Base-by-base conservation (phyloP, 23 tunicate species). In the Trididemnum clinides region DNA sequence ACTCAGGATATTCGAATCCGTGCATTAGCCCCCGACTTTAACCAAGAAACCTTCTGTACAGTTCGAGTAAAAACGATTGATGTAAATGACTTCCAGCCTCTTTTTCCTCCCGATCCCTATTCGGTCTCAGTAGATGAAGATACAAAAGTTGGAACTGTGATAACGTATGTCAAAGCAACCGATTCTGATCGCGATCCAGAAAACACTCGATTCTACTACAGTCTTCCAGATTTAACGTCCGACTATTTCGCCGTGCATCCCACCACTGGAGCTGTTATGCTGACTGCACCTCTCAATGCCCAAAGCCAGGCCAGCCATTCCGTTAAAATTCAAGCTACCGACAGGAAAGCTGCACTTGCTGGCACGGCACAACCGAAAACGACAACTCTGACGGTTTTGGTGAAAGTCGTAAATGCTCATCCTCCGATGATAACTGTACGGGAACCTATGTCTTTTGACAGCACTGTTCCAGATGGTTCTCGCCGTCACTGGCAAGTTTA, bases 211-310 rank as follows among this genome's bases (percentile, higher is more conserved):
- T 84, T 77, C 51, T 89, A 89, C 36, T 89, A 89, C 88, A 81
- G 86, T 33, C 34, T 89, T 6, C 0, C 51, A 1, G 74, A 49
- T 28, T 72, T 23, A 30, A 84, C 88, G 23, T 73, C 80, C 6
- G 69, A 76, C 49, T 86, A 84, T 50, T 89, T 89, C 64, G 94
- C 94, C 0, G 87, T 89, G 0, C 80, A 89, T 72, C 94, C 94
- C 0, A 78, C 81, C 39, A 89, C 85, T 20, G 94, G 94, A 18
- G 73, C 64, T 33, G 94, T 89, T 0, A 58, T 44, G 6, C 57
- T 89, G n/a, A 83, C 94, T 18, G 85, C 88, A 2, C 51, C 65
- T 23, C 33, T 89, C 6, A 84, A 50, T 51, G 51, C 78, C 28
- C 33, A 29, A 33, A 51, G 44, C 1, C 94, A 89, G 64, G 38